These are phyloP conservation scores for Nannospalax galili DNA, from an alignment of 2,113 vertebrate genomes.

Conservation along the genomic window DNA sequence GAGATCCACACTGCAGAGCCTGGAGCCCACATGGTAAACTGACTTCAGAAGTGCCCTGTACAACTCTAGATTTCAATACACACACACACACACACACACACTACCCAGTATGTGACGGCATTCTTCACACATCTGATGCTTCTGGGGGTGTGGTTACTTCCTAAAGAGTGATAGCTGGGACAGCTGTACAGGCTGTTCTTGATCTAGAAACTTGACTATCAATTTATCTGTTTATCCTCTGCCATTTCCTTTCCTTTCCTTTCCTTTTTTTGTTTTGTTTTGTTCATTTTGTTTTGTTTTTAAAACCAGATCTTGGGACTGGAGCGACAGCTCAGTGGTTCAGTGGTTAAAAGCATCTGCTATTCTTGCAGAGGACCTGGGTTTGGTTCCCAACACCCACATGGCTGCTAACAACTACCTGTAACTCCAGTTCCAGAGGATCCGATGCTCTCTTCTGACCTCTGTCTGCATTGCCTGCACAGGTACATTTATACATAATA, in stretches of 20 bases:
- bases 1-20: background rate
- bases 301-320: no score
- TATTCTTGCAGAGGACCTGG: no score
- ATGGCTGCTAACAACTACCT: no score
- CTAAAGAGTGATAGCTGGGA: background rate
- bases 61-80: background rate
- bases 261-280: no score
- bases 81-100: background rate
- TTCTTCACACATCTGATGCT: constrained; percentile 43
- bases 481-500: no score
- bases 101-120: background rate
- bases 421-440: no score
- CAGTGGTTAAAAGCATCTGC: no score
- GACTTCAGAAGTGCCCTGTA: background rate
- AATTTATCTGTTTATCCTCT: background rate
- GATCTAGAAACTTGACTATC: background rate
- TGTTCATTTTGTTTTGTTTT: no score
- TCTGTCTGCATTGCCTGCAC: no score
- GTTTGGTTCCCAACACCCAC: no score
- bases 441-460: no score
- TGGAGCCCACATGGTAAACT: background rate
- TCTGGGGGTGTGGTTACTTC: background rate
- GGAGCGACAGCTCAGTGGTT: no score
- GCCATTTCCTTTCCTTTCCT: background rate
- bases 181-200: background rate